Evolutionary conservation across 1,140 invertebrate species (phyloP).

Genomic region (Lethrus apterus): DNA sequence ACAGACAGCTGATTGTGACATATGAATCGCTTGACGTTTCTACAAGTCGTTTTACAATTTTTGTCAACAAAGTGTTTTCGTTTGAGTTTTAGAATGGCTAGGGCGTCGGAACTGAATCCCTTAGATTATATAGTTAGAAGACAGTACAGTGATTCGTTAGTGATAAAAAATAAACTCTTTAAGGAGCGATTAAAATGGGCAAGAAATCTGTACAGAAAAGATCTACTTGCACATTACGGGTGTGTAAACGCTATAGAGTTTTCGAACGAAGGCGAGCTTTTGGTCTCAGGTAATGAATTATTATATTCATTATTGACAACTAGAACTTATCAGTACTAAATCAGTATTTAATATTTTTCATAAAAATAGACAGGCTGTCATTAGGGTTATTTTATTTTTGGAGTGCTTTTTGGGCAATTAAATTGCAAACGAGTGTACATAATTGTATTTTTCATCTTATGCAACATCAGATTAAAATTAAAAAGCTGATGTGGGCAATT

Average conservation of each 20-base stretch:
- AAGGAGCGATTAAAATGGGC: conserved; percentile 55
- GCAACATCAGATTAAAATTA: too few relatives aligned
- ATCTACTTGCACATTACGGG: conserved; percentile 84
- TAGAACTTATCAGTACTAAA: too few relatives aligned
- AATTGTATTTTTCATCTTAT: too few relatives aligned
- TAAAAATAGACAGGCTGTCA: too few relatives aligned
- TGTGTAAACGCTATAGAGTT: conserved; percentile 97
- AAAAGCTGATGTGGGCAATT: too few relatives aligned
- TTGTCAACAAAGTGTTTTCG: background rate
- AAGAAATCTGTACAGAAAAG: conserved; percentile 72
- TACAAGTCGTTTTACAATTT: background rate
- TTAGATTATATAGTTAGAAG: conserved; percentile 44
- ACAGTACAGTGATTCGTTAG: conserved; percentile 44
- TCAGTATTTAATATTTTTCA: too few relatives aligned
- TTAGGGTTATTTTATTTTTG: too few relatives aligned
- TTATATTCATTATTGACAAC: too few relatives aligned
- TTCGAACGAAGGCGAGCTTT: conserved; percentile 73
- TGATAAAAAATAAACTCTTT: conserved; percentile 51
- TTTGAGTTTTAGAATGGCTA: conserved; percentile 36
- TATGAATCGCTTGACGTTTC: conserved; percentile 17
- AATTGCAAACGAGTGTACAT: too few relatives aligned
- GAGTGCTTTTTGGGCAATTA: too few relatives aligned
- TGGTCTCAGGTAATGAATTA: conserved; percentile 88
- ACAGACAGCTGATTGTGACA: conserved; percentile 25
- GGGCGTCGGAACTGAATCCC: conserved; percentile 43